Evolutionary conservation across 2,797 vertebrate genomes (phyloP).

Genomic region (Leuciscus waleckii): DNA sequence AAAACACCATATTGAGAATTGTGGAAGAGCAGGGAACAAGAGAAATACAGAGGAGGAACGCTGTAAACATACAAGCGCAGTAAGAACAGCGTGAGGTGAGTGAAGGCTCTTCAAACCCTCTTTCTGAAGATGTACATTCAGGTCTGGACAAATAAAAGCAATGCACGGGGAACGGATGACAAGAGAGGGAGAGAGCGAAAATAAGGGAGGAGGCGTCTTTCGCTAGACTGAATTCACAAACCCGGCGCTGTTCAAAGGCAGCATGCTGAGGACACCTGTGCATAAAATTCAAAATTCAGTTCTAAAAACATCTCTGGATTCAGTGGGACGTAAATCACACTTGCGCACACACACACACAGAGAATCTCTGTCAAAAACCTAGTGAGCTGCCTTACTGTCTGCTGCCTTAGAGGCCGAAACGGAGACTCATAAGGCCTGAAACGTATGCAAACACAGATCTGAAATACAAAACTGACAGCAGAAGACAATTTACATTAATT

Average conservation of each 20-base stretch:
- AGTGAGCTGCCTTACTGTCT: background rate
- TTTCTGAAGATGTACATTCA: slow-evolving; percentile 38
- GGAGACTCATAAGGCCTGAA: background rate
- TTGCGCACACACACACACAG: background rate
- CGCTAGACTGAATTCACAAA: slow-evolving; percentile 44
- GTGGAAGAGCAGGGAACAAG: slow-evolving; percentile 26
- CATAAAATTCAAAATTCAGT: slow-evolving; percentile 29
- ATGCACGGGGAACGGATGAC: slow-evolving; percentile 7
- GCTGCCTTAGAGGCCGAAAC: background rate
- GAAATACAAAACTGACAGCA: background rate
- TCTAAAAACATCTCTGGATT: slow-evolving; percentile 28
- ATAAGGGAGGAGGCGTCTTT: slow-evolving; percentile 34
- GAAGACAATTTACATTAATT: background rate
- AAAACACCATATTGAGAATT: slow-evolving; percentile 52
- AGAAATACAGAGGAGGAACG: background rate
- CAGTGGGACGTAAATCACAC: slow-evolving; percentile 31
- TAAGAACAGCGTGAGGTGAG: background rate
- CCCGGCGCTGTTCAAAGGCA: slow-evolving; percentile 54
- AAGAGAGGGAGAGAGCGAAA: slow-evolving; percentile 20
- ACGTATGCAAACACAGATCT: background rate
- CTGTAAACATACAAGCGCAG: slow-evolving; percentile 5
- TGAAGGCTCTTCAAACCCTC: slow-evolving; percentile 41
- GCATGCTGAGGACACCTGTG: slow-evolving; percentile 60
- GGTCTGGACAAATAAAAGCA: slow-evolving; percentile 43
- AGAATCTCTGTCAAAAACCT: background rate